phyloP scores from a whole-genome alignment of 2,888 invertebrate genomes.

The Trilocha varians region DNA sequence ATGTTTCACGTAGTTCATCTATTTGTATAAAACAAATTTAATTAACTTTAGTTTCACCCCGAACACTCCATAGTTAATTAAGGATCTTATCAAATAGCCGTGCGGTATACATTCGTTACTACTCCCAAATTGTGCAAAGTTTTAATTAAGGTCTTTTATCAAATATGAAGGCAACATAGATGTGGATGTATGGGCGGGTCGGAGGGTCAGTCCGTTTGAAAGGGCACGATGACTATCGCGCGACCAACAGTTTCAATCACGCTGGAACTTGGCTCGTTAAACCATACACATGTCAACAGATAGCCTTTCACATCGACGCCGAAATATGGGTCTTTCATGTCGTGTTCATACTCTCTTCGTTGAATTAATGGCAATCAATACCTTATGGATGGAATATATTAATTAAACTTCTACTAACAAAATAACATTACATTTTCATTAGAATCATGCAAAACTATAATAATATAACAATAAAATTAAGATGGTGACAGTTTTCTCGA shows the following conservation, averaged over 20 bases:
- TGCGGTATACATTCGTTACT: slow-evolving; percentile 23
- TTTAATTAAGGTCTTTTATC: slow-evolving; percentile 59
- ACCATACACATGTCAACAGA: slow-evolving; percentile 38
- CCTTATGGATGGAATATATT: slow-evolving; percentile 8
- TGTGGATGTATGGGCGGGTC: slow-evolving; percentile 28
- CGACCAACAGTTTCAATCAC: slow-evolving; percentile 54
- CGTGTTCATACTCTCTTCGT: slow-evolving; percentile 31
- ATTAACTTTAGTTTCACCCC: slow-evolving; percentile 2
- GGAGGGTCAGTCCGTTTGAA: slow-evolving; percentile 45
- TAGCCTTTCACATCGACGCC: slow-evolving; percentile 44
- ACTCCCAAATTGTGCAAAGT: slow-evolving; percentile 42
- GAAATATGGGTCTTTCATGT: slow-evolving; percentile 37
- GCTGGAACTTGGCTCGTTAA: slow-evolving; percentile 54
- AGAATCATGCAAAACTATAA: too few relatives aligned
- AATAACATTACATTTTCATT: too few relatives aligned
- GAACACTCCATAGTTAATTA: slow-evolving; percentile 23
- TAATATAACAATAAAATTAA: too few relatives aligned
- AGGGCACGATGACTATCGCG: slow-evolving; percentile 57
- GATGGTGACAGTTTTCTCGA: too few relatives aligned
- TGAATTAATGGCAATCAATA: slow-evolving; percentile 17
- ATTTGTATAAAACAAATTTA: slow-evolving; percentile 4
- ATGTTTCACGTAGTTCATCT: background rate
- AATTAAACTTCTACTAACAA: too few relatives aligned
- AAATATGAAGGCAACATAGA: slow-evolving; percentile 32
- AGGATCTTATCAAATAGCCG: slow-evolving; percentile 23